Conservation (phyloP, 2,888 invertebrate species). For the Ditylenchus weischeri region DNA sequence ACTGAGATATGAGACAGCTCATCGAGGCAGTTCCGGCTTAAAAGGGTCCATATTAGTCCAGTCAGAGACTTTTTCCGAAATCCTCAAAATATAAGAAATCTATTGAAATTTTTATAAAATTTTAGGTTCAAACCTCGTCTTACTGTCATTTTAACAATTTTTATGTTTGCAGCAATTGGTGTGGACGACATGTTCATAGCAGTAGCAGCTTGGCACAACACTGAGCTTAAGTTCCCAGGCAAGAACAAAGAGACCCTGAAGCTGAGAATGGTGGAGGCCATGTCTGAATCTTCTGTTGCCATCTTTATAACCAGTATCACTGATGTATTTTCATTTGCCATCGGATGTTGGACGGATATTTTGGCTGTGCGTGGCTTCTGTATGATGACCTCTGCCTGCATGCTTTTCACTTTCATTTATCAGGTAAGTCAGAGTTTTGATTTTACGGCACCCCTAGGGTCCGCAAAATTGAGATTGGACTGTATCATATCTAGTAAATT, state of each 20-base stretch:
- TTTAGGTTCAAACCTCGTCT: too few relatives aligned
- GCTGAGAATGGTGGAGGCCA: slow-evolving; percentile 80
- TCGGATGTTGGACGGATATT: slow-evolving; percentile 86
- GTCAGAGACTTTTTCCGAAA: too few relatives aligned
- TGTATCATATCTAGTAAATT: not conserved
- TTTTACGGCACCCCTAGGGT: too few relatives aligned
- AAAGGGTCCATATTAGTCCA: too few relatives aligned
- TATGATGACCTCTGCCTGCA: slow-evolving; percentile 88
- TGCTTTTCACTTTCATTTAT: slow-evolving; percentile 84
- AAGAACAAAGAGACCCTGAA: slow-evolving; percentile 66
- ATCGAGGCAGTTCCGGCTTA: too few relatives aligned
- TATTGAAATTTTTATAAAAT: too few relatives aligned
- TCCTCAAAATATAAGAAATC: too few relatives aligned
- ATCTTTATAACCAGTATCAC: slow-evolving; percentile 91
- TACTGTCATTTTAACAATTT: not conserved
- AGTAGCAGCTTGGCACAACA: slow-evolving; percentile 87
- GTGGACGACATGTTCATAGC: slow-evolving; percentile 94
- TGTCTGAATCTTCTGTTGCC: slow-evolving; percentile 88
- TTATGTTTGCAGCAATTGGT: slow-evolving; percentile 74
- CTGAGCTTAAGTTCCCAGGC: slow-evolving; percentile 64
- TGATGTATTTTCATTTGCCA: slow-evolving; percentile 77
- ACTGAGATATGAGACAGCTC: too few relatives aligned
- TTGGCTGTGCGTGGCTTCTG: slow-evolving; percentile 90
- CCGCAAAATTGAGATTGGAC: too few relatives aligned
- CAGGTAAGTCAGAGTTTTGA: slow-evolving; percentile 63